These are phyloP conservation scores for Priocnemis perturbator DNA, from an alignment of 2,888 invertebrate genomes.

Conservation along the genomic window DNA sequence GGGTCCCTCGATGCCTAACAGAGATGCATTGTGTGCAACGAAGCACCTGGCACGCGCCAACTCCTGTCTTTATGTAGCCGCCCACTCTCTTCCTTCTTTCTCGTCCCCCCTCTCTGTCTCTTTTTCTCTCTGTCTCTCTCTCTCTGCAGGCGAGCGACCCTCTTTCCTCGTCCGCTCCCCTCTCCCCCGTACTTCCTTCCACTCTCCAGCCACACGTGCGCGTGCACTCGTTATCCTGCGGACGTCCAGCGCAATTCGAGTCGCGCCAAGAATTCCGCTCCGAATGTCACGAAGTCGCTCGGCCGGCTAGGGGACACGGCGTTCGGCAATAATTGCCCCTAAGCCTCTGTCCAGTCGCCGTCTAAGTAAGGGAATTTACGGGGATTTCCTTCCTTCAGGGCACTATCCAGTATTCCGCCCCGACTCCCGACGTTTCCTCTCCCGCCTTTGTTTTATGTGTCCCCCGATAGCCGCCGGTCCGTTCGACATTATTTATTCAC, in stretches of 20 bases:
- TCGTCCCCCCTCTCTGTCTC: no score
- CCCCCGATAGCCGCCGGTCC: no score
- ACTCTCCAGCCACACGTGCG: slow-evolving; percentile 40
- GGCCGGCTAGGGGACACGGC: neutral
- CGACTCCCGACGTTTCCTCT: no score
- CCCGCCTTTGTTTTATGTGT: no score
- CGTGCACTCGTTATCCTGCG: slow-evolving; percentile 52
- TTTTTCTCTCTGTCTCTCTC: slow-evolving; percentile 3
- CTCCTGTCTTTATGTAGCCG: neutral
- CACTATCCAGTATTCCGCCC: no score
- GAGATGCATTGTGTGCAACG: slow-evolving; percentile 10
- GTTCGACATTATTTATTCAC: no score
- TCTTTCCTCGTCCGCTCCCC: neutral
- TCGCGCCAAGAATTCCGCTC: slow-evolving; percentile 58
- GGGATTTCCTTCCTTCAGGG: no score
- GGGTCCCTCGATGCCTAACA: slow-evolving; percentile 33
- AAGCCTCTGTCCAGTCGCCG: neutral
- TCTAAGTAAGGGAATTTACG: no score
- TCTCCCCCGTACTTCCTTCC: slow-evolving; percentile 8
- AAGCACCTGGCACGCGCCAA: slow-evolving; percentile 70
- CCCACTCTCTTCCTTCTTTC: neutral
- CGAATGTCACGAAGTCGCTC: slow-evolving; percentile 38
- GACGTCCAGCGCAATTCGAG: slow-evolving; percentile 53
- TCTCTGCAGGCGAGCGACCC: neutral
- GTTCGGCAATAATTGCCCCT: slow-evolving; percentile 4